Percentiles rank a stretch among this genome's conserved stretches.
Evolutionary conservation across 1,140 invertebrate genomes (phyloP).

Genomic region (Bombus breviceps): DNA sequence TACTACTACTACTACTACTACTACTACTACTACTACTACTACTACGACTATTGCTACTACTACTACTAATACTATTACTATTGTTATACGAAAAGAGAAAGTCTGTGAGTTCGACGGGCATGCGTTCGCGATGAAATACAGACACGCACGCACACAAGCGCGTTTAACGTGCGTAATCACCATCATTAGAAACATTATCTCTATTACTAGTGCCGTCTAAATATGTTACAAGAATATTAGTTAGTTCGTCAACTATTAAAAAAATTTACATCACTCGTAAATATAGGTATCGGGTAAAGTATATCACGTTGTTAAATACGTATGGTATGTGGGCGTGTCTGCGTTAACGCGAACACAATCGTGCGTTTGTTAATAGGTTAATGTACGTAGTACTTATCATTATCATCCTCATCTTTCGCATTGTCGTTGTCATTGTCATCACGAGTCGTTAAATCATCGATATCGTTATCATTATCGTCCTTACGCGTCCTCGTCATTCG

Average conservation of each 20-base stretch:
- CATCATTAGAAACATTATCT: constrained; percentile 32
- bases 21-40: background rate
- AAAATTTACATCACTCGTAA: background rate
- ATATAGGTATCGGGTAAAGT: background rate
- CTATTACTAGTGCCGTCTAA: background rate
- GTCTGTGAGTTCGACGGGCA: constrained; percentile 38
- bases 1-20: too few relatives aligned
- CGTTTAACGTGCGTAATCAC: constrained; percentile 12
- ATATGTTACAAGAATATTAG: background rate
- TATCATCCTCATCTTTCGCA: constrained; percentile 34
- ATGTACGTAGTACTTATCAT: constrained; percentile 46
- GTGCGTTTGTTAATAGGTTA: constrained; percentile 49
- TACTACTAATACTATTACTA: constrained; percentile 6
- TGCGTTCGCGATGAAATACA: background rate
- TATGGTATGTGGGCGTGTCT: constrained; percentile 19
- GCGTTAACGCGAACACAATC: constrained; percentile 2
- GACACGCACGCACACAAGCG: constrained; percentile 16
- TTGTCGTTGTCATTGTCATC: constrained; percentile 42
- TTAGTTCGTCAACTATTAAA: background rate
- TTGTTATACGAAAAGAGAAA: background rate
- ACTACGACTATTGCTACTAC: background rate
- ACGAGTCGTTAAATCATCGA: background rate
- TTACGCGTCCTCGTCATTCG: constrained; percentile 11
- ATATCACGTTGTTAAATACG: background rate
- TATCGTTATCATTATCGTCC: constrained; percentile 23